phyloP scores from a whole-genome alignment of 2,797 vertebrate genomes.

The Hippopotamyrus pictus region DNA sequence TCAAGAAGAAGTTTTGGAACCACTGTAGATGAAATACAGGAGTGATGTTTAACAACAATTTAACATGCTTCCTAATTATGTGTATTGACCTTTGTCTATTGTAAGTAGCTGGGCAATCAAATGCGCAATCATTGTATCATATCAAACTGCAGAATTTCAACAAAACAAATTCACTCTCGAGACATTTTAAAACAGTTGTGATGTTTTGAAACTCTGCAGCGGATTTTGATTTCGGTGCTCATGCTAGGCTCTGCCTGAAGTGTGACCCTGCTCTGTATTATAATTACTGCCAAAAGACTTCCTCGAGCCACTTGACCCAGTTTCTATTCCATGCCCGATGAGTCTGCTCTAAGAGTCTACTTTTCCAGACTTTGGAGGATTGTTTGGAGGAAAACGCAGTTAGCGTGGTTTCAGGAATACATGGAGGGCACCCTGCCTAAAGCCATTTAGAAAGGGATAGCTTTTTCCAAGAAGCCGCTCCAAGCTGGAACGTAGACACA shows the following conservation, averaged over 20 bases:
- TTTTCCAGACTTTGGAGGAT: slow-evolving; percentile 61
- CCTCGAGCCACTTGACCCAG: slow-evolving; percentile 67
- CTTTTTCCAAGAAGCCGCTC: slow-evolving; percentile 77
- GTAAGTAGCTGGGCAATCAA: neutral
- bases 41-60: neutral
- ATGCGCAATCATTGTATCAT: neutral
- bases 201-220: slow-evolving; percentile 58
- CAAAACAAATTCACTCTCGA: slow-evolving; percentile 59
- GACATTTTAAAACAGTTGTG: slow-evolving; percentile 56
- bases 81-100: neutral
- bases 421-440: slow-evolving; percentile 58
- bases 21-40: neutral
- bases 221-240: slow-evolving; percentile 61
- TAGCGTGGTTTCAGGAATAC: slow-evolving; percentile 59
- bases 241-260: slow-evolving; percentile 43
- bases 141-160: slow-evolving; percentile 33
- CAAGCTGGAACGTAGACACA: slow-evolving; percentile 64
- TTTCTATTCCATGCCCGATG: slow-evolving; percentile 63
- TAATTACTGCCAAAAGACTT: slow-evolving; percentile 65
- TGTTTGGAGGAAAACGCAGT: slow-evolving; percentile 55
- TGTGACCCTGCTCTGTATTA: slow-evolving; percentile 44
- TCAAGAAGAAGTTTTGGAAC: neutral
- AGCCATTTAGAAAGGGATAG: slow-evolving; percentile 73
- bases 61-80: neutral
- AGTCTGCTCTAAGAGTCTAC: slow-evolving; percentile 54